Conservation (phyloP, 2,797 vertebrate species). For the Leptoclinus maculatus region DNA sequence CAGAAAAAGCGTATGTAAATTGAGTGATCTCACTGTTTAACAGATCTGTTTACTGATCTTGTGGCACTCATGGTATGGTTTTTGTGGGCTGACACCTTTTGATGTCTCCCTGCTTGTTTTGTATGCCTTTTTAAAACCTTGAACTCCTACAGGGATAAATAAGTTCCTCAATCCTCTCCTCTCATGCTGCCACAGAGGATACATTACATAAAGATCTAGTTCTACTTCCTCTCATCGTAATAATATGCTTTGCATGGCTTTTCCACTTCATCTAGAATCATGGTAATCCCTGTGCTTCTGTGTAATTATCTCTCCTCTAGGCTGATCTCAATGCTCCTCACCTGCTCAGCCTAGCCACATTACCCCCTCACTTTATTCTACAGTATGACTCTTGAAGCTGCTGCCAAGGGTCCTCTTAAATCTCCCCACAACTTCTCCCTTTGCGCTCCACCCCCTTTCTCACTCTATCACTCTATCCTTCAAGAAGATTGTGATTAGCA, state of each 20-base stretch:
- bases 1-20: conserved; percentile 2
- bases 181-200: conserved; percentile 66
- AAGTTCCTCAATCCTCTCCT: conserved; percentile 62
- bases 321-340: conserved; percentile 77
- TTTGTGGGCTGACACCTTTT: conserved; percentile 56
- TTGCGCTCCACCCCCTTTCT: conserved; percentile 32
- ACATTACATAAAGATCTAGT: conserved; percentile 72
- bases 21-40: conserved; percentile 18
- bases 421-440: conserved; percentile 67
- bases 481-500: conserved; percentile 71
- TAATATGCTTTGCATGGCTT: conserved; percentile 81
- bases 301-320: conserved; percentile 83
- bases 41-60: conserved; percentile 40
- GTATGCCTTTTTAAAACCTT: conserved; percentile 63
- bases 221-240: conserved; percentile 75
- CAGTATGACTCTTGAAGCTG: conserved; percentile 75
- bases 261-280: conserved; percentile 80
- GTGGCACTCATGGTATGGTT: conserved; percentile 25
- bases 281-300: conserved; percentile 79
- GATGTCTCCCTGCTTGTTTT: conserved; percentile 64
- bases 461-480: conserved; percentile 38
- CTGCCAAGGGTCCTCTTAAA: conserved; percentile 79
- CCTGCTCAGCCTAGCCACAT: conserved; percentile 78
- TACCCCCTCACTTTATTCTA: conserved; percentile 78
- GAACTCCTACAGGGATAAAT: conserved; percentile 69